phyloP scores from a whole-genome alignment of 1,140 invertebrate species.

The Telenomus remus region DNA sequence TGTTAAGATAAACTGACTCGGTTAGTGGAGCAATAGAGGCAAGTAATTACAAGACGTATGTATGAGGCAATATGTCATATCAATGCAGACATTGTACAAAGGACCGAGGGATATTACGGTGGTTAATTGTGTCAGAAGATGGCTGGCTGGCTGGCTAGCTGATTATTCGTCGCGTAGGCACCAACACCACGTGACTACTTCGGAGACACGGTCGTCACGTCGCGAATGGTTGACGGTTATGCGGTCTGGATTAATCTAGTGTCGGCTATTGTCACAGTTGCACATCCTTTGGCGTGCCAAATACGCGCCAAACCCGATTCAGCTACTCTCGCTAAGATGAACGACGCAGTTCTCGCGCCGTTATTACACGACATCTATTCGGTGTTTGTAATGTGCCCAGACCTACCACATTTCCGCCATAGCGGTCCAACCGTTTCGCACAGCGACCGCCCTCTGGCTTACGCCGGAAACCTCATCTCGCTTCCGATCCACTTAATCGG shows the following conservation, averaged over 20 bases:
- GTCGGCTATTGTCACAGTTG: slow-evolving; percentile 60
- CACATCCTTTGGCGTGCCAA: slow-evolving; percentile 48
- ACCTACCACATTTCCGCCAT: slow-evolving; percentile 51
- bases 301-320: slow-evolving; percentile 31
- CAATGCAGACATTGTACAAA: slow-evolving; percentile 22
- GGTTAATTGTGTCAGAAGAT: slow-evolving; percentile 59
- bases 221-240: slow-evolving; percentile 38
- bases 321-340: slow-evolving; percentile 57
- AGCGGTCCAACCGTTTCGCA: slow-evolving; percentile 29
- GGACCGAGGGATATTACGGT: slow-evolving; percentile 27
- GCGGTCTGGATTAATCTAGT: slow-evolving; percentile 61
- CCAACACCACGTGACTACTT: slow-evolving; percentile 32
- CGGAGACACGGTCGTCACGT: slow-evolving; percentile 17
- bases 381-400: slow-evolving; percentile 36
- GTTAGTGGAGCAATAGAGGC: neutral
- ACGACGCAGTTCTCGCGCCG: slow-evolving; percentile 54
- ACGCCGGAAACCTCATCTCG: slow-evolving; percentile 35
- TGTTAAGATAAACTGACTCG: neutral
- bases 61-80: slow-evolving; percentile 22
- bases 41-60: slow-evolving; percentile 17
- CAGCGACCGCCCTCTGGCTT: slow-evolving; percentile 9
- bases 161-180: slow-evolving; percentile 39
- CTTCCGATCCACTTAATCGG: slow-evolving; percentile 45
- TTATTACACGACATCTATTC: slow-evolving; percentile 64
- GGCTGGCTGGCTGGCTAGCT: slow-evolving; percentile 38